Base-by-base conservation (phyloP, 1,140 invertebrate genomes). In the Heliothis subflexa region DNA sequence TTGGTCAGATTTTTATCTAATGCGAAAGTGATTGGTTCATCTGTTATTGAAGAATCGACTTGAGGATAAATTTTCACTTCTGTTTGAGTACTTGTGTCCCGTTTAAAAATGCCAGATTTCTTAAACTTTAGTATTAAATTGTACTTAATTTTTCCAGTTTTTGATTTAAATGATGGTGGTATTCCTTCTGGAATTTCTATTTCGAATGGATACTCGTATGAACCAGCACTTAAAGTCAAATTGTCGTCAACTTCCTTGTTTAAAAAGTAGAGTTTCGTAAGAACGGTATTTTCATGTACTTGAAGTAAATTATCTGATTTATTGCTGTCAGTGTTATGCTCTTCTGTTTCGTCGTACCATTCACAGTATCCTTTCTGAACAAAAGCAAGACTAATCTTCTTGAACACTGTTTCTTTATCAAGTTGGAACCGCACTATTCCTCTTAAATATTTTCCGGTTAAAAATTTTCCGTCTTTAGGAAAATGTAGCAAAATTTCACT, bases 1-100 rank as follows among this genome's bases (percentile, higher is more conserved):
- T 18, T 49, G 47, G 4, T 18, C 10, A 68, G 47, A 18, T 45
- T 68, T 50, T 68, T 68, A 3, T 68, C 40, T 49, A 68, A n/a
- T 9, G 28, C 16, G 2, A 45, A 16, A 49, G 10, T 50, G 7
- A 50, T 14, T 14, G n/a, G 45, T 4, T 12, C 16, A 13, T 25
- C 47, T 3, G 47, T 3, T 25, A 68, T 16, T 21, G 45, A 25
- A 12, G n/a, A 5, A 14, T n/a, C 28, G 4, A 68, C 18, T 21
- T 14, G 18, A 45, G 64, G 64, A 18, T 21, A 5, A 12, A 68
- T 68, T 7, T 5, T 2, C 0, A 68, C 49, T 62, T 62, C 10
- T 28, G 10, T 62, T 45, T 62, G n/a, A 16, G 45, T 11, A 5
- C 3, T 18, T 40, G 5, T 62, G 16, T 7, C n/a, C 33, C 28